A percentile compares a stretch with the other conserved stretches of the same genome.
phyloP scores from a whole-genome alignment of 1,140 invertebrate species.

The Tetraneura akinire region DNA sequence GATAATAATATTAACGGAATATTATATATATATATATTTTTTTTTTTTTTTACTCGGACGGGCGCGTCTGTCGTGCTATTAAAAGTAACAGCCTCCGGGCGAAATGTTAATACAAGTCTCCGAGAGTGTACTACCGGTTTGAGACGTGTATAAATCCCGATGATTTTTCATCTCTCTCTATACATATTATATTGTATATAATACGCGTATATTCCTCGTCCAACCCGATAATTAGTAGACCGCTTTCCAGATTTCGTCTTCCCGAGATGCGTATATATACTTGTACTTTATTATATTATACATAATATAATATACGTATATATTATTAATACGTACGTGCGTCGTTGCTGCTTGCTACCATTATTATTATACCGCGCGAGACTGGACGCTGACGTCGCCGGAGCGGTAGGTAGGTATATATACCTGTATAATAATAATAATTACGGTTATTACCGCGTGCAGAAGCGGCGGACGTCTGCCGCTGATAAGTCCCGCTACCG shows the following conservation, averaged over 20 bases:
- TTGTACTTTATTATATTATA: neutral
- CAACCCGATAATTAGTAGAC: conserved; percentile 49
- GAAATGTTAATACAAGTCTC: conserved; percentile 42
- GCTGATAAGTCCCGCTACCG: conserved; percentile 30
- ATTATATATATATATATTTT: no score
- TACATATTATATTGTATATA: no score
- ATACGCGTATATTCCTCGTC: no score
- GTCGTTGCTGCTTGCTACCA: no score
- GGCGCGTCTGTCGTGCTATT: conserved; percentile 29
- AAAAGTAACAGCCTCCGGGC: conserved; percentile 42
- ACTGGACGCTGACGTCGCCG: neutral
- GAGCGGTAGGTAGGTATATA: no score
- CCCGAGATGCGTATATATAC: no score
- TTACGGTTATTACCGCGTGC: conserved; percentile 41
- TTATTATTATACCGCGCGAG: neutral
- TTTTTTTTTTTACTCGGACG: conserved; percentile 26
- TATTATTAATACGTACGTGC: no score
- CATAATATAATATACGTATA: no score
- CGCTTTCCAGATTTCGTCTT: conserved; percentile 50
- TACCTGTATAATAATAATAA: no score
- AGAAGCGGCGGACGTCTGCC: neutral
- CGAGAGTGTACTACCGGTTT: conserved; percentile 48
- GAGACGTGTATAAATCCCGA: conserved; percentile 43
- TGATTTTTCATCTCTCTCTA: conserved; percentile 15
- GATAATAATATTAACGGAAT: conserved; percentile 32